phyloP scores from a whole-genome alignment of 2,797 vertebrate genomes.

The Helarctos malayanus region DNA sequence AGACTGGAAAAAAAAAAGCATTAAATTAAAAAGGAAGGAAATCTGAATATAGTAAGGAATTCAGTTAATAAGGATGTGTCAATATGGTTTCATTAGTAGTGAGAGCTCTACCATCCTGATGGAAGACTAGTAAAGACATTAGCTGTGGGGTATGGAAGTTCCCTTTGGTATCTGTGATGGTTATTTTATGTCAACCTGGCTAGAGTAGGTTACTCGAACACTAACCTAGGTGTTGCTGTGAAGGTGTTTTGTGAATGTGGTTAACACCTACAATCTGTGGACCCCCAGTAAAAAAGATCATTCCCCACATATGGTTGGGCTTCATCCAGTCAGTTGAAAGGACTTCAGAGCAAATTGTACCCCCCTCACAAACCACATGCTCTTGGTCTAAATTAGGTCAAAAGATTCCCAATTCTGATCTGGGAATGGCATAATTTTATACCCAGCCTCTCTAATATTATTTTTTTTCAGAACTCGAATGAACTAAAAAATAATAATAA shows the following conservation, averaged over 20 bases:
- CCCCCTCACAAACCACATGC: neutral
- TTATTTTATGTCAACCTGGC: neutral
- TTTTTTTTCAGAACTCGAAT: neutral
- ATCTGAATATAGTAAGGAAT: neutral
- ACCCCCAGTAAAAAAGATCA: neutral
- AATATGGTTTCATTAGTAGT: neutral
- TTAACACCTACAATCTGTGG: neutral
- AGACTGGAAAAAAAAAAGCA: neutral
- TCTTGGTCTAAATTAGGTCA: neutral
- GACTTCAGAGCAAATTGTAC: neutral
- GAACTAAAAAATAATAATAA: neutral
- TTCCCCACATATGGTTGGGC: neutral
- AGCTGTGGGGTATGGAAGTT: neutral
- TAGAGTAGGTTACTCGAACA: neutral
- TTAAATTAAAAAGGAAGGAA: neutral
- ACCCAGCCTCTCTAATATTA: neutral
- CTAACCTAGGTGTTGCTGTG: neutral
- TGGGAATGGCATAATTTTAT: neutral
- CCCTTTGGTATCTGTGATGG: neutral
- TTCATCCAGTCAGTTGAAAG: neutral
- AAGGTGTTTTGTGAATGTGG: neutral
- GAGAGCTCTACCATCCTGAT: neutral
- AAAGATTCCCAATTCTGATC: neutral
- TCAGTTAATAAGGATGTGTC: too few species aligned
- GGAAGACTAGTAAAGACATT: neutral